Percentiles rank a stretch among this genome's conserved stretches.
These are phyloP conservation scores for Lymantria monacha DNA, from an alignment of 2,888 invertebrate genomes.

Conservation along the genomic window DNA sequence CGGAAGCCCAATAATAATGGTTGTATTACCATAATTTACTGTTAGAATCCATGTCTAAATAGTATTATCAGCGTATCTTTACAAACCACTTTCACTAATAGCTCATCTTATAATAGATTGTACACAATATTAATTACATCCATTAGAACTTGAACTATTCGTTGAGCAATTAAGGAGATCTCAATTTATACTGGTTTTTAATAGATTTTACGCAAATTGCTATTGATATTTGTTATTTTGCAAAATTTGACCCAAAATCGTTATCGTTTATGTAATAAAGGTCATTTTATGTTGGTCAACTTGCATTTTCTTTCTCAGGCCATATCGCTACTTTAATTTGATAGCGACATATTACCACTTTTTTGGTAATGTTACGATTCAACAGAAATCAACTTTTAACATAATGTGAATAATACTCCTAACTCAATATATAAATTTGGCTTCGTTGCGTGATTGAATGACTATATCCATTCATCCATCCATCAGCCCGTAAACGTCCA, in stretches of 20 bases:
- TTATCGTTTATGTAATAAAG: neutral
- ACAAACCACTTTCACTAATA: slow-evolving; percentile 1
- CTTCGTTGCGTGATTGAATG: no score
- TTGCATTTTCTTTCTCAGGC: neutral
- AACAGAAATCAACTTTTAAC: no score
- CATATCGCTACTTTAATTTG: no score
- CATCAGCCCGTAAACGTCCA: no score
- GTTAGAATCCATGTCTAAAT: neutral
- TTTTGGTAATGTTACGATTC: no score
- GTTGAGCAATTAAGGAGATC: neutral
- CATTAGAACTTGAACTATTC: slow-evolving; percentile 1
- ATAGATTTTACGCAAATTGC: neutral
- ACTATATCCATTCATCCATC: no score
- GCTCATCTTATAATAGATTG: neutral
- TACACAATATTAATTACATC: neutral
- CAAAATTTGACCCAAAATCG: no score
- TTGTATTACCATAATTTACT: neutral
- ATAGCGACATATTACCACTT: no score
- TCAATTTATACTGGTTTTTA: neutral
- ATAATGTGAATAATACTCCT: no score
- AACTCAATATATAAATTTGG: no score
- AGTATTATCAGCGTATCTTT: neutral
- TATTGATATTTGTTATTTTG: neutral
- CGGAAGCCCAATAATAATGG: slow-evolving; percentile 1
- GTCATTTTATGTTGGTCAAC: slow-evolving; percentile 1